phyloP scores from a whole-genome alignment of 2,888 invertebrate species.

The Agrotis segetum region DNA sequence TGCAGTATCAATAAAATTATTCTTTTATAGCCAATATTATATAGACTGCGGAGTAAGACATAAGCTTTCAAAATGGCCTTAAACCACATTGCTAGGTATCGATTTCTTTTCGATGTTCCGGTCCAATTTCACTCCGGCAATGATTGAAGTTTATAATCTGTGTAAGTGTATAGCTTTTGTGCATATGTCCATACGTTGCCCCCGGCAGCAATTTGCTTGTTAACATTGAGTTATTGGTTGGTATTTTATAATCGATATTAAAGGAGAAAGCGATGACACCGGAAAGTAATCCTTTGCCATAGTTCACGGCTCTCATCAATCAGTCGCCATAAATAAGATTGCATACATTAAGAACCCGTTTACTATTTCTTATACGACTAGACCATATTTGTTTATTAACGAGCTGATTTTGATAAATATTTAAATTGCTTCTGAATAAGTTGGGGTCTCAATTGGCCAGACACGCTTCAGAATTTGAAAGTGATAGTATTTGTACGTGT shows the following conservation, averaged over 20 bases:
- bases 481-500: conserved; percentile 46
- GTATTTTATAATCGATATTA: conserved; percentile 76
- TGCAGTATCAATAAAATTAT: conserved; percentile 66
- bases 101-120: conserved; percentile 85
- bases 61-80: conserved; percentile 76
- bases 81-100: conserved; percentile 73
- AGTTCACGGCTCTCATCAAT: conserved; percentile 80
- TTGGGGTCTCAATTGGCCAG: conserved; percentile 24
- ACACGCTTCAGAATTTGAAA: conserved; percentile 41
- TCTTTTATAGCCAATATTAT: conserved; percentile 69
- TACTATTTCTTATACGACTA: conserved; percentile 26
- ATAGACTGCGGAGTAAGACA: conserved; percentile 67
- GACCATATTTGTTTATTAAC: conserved; percentile 32
- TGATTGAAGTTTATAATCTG: conserved; percentile 75
- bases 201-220: conserved; percentile 77
- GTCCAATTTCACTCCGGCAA: conserved; percentile 79
- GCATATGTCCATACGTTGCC: conserved; percentile 67
- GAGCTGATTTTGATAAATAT: conserved; percentile 34
- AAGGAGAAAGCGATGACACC: conserved; percentile 81
- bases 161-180: conserved; percentile 65
- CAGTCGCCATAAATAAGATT: conserved; percentile 64
- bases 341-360: conserved; percentile 54
- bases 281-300: conserved; percentile 71
- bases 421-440: conserved; percentile 37
- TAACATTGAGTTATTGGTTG: conserved; percentile 77